These are phyloP conservation scores for Xanthia togata DNA, from an alignment of 2,888 invertebrate genomes.

Conservation along the genomic window DNA sequence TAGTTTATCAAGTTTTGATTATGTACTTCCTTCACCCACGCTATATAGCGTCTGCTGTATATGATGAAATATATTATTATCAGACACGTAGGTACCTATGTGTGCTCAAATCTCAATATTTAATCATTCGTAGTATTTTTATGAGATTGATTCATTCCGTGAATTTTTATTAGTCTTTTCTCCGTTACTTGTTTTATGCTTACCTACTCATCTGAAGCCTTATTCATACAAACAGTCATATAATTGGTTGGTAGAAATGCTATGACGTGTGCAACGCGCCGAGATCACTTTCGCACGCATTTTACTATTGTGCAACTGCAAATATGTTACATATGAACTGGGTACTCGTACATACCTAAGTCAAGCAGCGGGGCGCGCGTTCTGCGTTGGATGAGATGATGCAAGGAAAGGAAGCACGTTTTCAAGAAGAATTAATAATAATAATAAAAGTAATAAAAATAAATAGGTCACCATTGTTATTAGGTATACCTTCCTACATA, in stretches of 20 bases:
- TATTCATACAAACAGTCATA: conserved; percentile 2
- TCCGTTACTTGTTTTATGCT: not conserved
- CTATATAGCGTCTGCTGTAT: conserved; percentile 38
- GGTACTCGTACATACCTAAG: not conserved
- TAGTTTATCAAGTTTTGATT: conserved; percentile 66
- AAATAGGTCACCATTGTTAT: too few species aligned
- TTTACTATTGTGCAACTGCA: not conserved
- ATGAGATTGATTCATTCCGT: conserved; percentile 17
- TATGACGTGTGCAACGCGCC: not conserved
- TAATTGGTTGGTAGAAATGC: not conserved
- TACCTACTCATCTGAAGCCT: conserved; percentile 3
- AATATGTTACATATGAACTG: not conserved
- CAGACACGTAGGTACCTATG: conserved; percentile 9
- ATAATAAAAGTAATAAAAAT: too few species aligned
- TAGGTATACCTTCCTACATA: too few species aligned
- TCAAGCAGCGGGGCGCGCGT: not conserved
- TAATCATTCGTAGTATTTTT: conserved; percentile 29
- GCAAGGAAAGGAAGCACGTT: too few species aligned
- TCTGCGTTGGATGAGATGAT: not conserved
- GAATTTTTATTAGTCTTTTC: conserved; percentile 11
- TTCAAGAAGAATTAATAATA: too few species aligned
- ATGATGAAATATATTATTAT: conserved; percentile 45
- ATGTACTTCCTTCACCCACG: conserved; percentile 75
- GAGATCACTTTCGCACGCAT: not conserved
- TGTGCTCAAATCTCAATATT: not conserved